Evolutionary conservation across 2,888 invertebrate genomes (phyloP), one percentile per base, ranked within the genome.

Genomic region (Laspeyria flexula): DNA sequence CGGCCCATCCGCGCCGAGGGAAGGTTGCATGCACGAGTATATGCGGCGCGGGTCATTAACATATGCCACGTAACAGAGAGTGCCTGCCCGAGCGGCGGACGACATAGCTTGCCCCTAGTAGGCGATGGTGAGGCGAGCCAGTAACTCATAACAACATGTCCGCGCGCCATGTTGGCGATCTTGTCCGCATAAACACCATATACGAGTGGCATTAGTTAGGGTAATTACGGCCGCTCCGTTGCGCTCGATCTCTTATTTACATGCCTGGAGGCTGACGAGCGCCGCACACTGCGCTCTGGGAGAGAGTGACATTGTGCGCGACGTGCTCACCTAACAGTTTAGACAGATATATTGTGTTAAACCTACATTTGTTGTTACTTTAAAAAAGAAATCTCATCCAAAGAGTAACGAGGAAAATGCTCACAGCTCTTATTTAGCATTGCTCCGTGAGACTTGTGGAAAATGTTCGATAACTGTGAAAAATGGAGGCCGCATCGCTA

Each of bases 391-490:
- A 60, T 61, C 59, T 49, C 41, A 31, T 35, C 43, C 35, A 43
- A 54, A 60, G 31, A 54, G 55, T 55, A 71, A 76, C 57, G 60
- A 71, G 71, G 69, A 66, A 77, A 77, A 65, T 66, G 66, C 68
- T 75, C 71, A 52, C 60, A 66, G 64, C 86, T 81, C 87, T 89
- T 77, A 82, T 76, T 90, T 88, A 88, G 64, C 77, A 52, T 84
- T 72, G 77, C 85, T 80, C 61, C 52, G 66, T 57, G 60, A 43
- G 6, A 61, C 66, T 56, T 60, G 56, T 71, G 69, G 50, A 73
- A 76, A 83, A 83, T 86, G 87, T 83, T 86, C 87, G 82, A 85
- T 87, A 83, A 79, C 88, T 83, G 90, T 86, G 88, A 88, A 89
- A 87, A 88, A 89, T 88, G 67, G 84, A 81, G 77, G 78, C 76